phyloP scores from a whole-genome alignment of 1,140 invertebrate genomes.

The Zaprionus capensis region DNA sequence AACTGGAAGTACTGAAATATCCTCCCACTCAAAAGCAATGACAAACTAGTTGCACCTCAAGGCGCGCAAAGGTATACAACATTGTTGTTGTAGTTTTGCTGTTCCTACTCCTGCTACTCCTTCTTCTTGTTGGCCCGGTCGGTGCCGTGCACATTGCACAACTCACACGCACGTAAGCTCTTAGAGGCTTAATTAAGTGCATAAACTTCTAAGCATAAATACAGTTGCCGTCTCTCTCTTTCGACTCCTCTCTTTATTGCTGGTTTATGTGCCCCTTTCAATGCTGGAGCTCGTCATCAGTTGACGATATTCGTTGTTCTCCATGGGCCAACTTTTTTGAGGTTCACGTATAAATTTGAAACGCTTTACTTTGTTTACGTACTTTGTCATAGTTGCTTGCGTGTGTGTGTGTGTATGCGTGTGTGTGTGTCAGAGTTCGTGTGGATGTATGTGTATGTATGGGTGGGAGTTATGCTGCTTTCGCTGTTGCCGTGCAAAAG shows the following conservation, averaged over 20 bases:
- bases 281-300: constrained; percentile 54
- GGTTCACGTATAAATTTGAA: constrained; percentile 74
- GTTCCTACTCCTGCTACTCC: neutral
- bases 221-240: constrained; percentile 32
- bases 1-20: constrained; percentile 21
- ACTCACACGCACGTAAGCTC: constrained; percentile 33
- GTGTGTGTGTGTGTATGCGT: constrained; percentile 8
- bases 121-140: neutral
- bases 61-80: constrained; percentile 21
- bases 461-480: neutral
- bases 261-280: constrained; percentile 40
- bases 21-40: constrained; percentile 51
- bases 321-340: constrained; percentile 58
- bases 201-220: constrained; percentile 76
- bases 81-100: constrained; percentile 38
- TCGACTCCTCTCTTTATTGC: neutral
- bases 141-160: constrained; percentile 9
- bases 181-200: constrained; percentile 62
- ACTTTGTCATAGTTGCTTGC: constrained; percentile 62
- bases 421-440: constrained; percentile 4
- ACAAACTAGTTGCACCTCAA: constrained; percentile 55
- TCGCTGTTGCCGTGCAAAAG: constrained; percentile 35
- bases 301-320: constrained; percentile 50
- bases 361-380: constrained; percentile 77
- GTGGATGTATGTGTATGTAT: constrained; percentile 5